Base-by-base conservation (phyloP, 2,888 invertebrate species). In the Urechis unicinctus region DNA sequence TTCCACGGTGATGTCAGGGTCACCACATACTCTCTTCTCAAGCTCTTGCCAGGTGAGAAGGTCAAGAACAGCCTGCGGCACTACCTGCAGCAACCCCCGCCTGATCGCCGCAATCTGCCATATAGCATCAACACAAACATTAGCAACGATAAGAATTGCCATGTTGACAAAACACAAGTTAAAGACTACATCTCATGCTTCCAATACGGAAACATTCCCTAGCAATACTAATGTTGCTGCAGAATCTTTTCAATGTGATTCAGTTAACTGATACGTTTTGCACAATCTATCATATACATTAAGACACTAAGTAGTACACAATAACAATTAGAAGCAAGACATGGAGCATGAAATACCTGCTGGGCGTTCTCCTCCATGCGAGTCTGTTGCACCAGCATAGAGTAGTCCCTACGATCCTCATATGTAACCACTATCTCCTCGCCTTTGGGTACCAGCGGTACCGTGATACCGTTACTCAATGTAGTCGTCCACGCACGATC, bases 11-110 rank as follows among this genome's bases (percentile, higher is more conserved):
- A 78, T 74, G 26, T 73, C 71, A 6, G 76, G 73, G 53, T 75
- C 71, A 4, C 77, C 77, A 67, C 77, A 74, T 22, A 78, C 63
- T 25, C 71, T 58, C 21, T 68, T 67, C 60, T 78, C 77, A 49
- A 77, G 61, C 55, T 77, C 77, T 52, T 75, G 74, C 75, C 75
- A 75, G 0, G 76, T 75, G 28, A 77, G 61, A 24, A 78, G 59
- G 49, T 73, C 69, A 9, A 76, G 63, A 13, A 75, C 74, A 54
- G 75, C 73, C 58, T 73, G 68, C 3, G 77, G 77, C 6, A 78
- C 66, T 4, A 74, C 75, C 50, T 70, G 69, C 47, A 74, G 62
- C 47, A 78, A 59, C 1, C 77, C 77, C 53, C 62, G 60, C 47
- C 68, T 65, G 3, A 77, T 66, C 2, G 76, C 72, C 25, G 59